Evolutionary conservation across 2,797 vertebrate genomes (phyloP), one percentile per base, ranked within the genome.

Genomic region (Okamejei kenojei): DNA sequence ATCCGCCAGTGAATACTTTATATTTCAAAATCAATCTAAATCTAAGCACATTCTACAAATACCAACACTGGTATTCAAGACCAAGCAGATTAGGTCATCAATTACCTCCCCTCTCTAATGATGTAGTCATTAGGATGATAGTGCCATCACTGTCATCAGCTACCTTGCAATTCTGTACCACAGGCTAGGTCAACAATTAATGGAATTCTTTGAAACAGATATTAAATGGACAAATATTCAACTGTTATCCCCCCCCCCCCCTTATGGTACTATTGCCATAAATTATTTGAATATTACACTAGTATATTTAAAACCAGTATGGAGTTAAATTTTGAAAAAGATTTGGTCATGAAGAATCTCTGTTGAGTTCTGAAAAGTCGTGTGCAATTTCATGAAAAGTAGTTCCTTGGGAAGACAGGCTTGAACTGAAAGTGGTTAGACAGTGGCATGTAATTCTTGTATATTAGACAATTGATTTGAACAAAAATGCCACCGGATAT

Each of bases 1-100:
- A 74, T 54, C 38, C 76, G 90, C 90, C 90, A 92, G 90, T 74
- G 90, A 92, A 76, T 92, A 92, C 58, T 76, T 74, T 45, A 29
- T 58, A 92, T 74, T 91, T 73, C 88, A 73, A n/a, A 91, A 90
- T 91, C 84, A 90, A 71, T 90, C 63, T 90, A 35, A 90, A 32
- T 68, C 71, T 76, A 76, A 92, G 45, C 73, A 92, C 71, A 76
- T 92, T 92, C 38, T 74, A 73, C 35, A 73, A 74, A 92, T 76
- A 92, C 71, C 90, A 92, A 54, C 38, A 92, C 68, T 74, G 90
- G 90, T n/a, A 58, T 54, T 74, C 13, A 76, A 92, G 54, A 92
- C 23, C 54, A 74, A 54, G 35, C 45, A 68, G 35, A 68, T n/a
- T 35, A 90, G 19, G 63, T 9, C 11, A 35, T 88, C 0, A 5